Percentiles rank a stretch among this genome's conserved stretches.
Conservation (phyloP, 2,888 invertebrate species). For the Phymatocera aterrima region DNA sequence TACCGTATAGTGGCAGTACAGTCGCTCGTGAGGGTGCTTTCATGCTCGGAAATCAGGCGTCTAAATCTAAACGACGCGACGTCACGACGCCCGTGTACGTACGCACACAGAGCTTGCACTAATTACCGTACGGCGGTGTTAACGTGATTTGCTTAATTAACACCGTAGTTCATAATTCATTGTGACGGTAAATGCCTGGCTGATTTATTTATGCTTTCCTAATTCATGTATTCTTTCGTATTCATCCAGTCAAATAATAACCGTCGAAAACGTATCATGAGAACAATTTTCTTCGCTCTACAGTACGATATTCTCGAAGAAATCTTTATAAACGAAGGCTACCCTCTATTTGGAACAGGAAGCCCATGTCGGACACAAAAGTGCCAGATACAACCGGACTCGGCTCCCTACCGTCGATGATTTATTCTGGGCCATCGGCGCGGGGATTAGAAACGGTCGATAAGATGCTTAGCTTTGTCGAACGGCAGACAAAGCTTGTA, state of each 20-base stretch:
- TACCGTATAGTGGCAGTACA: background rate
- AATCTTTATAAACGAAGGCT: background rate
- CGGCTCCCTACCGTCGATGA: background rate
- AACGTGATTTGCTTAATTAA: slow-evolving; percentile 56
- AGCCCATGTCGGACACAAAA: background rate
- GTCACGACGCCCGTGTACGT: slow-evolving; percentile 58
- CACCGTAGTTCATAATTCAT: slow-evolving; percentile 55
- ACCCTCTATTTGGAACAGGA: background rate
- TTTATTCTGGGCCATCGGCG: slow-evolving; percentile 31
- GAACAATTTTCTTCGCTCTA: background rate
- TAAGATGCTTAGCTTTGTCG: slow-evolving; percentile 26
- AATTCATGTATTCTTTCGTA: slow-evolving; percentile 1
- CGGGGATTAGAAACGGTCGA: slow-evolving; percentile 42
- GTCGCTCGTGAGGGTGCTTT: slow-evolving; percentile 57
- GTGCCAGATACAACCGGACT: background rate
- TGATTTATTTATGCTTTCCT: slow-evolving; percentile 36
- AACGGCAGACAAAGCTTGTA: slow-evolving; percentile 36
- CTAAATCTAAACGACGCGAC: slow-evolving; percentile 69
- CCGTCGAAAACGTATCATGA: background rate
- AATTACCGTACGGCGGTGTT: slow-evolving; percentile 62
- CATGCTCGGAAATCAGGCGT: slow-evolving; percentile 68
- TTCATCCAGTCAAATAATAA: background rate
- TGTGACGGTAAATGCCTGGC: slow-evolving; percentile 47
- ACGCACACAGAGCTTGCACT: slow-evolving; percentile 59
- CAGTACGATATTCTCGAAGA: background rate